Evolutionary conservation across 2,888 invertebrate species (phyloP), one percentile per base, ranked within the genome.

Genomic region (Smittia aterrima): DNA sequence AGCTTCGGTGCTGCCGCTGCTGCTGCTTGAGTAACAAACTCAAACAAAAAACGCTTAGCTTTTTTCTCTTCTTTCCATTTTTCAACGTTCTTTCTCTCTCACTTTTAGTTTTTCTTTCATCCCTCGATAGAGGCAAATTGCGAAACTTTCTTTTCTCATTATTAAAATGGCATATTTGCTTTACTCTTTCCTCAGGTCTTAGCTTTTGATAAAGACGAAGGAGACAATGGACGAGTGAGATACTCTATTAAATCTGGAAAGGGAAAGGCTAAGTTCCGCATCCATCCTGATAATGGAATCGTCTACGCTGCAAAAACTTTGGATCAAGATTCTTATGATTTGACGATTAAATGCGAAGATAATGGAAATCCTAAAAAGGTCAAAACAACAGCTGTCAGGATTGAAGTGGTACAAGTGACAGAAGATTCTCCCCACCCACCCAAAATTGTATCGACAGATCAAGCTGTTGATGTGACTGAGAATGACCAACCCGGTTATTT

Each of bases 401-500:
- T 96, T 72, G 85, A 87, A 78, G 86, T 90, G 41, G 84, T 89
- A 27, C 83, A 86, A 76, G 84, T 88, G 71, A 86, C 88, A 4
- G 85, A 86, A 74, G 82, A 85, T 75, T 87, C 88, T 0, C 84
- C 86, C 75, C 85, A 87, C 77, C 84, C 91, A 13, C 90, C 92
- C 20, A 80, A 84, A 71, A 86, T 90, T 77, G 84, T 88, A 77
- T 84, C 87, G 76, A 82, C 86, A 67, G 86, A 90, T 79, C 88
- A 90, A 79, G 86, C 88, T 78, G 90, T 91, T 75, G 87, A 89
- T 79, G 88, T 91, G 53, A 93, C 94, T 40, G 95, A 95, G 84
- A 91, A 90, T 78, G 96, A 96, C 83, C 87, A 88, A 78, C 90
- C 95, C 41, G 96, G 96, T 24, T 93, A 92, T 83, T 86, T 95